phyloP scores from a whole-genome alignment of 2,113 vertebrate genomes.

The Lepus timidus region DNA sequence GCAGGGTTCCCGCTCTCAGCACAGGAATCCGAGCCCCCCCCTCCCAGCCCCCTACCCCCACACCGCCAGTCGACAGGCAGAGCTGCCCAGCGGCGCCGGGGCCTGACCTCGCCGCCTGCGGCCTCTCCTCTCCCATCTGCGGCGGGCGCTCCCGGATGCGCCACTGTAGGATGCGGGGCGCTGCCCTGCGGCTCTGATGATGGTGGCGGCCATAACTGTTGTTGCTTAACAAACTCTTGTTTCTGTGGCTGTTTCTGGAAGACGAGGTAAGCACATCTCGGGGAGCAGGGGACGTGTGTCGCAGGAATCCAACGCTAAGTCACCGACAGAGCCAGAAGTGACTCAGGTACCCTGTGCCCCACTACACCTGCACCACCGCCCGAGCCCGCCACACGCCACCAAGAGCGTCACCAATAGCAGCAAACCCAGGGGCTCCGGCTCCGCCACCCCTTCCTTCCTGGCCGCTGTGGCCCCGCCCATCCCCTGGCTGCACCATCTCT shows the following conservation, averaged over 20 bases:
- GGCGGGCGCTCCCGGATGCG: too few relatives aligned
- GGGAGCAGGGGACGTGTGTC: not conserved
- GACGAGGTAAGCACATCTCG: not conserved
- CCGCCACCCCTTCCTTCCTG: not conserved
- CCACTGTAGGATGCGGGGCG: too few relatives aligned
- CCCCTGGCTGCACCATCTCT: accelerated
- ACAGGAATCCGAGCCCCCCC: not conserved
- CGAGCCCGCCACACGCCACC: not conserved
- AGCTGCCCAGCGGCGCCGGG: too few relatives aligned
- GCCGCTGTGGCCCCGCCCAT: accelerated
- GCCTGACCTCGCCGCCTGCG: not conserved
- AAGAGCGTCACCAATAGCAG: accelerated
- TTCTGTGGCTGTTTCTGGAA: not conserved
- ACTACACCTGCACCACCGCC: accelerated
- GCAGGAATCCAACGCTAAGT: not conserved
- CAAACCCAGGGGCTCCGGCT: not conserved
- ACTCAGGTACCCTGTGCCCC: too few relatives aligned
- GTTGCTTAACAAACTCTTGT: too few relatives aligned
- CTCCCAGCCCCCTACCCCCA: not conserved
- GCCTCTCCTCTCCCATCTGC: not conserved
- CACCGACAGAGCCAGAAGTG: too few relatives aligned
- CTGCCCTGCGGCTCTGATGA: too few relatives aligned
- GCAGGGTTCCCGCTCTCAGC: not conserved
- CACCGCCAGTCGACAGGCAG: not conserved
- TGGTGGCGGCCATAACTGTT: not conserved